Conservation (phyloP, 2,113 vertebrate species). For the Charadrius vociferus region DNA sequence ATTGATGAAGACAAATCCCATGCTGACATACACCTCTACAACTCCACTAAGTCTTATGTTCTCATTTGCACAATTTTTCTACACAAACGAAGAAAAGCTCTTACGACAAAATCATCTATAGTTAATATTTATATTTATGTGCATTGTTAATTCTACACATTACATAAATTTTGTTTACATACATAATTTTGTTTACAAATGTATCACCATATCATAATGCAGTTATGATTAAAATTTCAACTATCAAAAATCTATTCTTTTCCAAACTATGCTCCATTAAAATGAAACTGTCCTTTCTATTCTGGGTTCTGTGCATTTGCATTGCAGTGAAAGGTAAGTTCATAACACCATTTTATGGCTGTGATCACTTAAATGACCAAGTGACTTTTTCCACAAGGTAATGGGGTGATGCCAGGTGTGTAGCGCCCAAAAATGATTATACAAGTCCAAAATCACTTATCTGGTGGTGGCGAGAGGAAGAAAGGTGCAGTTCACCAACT, state of each 20-base stretch:
- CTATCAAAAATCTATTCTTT: not conserved
- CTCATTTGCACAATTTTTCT: not conserved
- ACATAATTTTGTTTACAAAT: not conserved
- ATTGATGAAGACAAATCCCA: not conserved
- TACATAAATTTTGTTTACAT: not conserved
- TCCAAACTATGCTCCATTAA: not conserved
- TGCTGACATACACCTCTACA: not conserved
- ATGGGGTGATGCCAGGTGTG: not conserved
- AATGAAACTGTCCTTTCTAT: not conserved
- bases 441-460: not conserved
- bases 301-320: not conserved
- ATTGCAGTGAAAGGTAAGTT: not conserved
- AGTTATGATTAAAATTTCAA: not conserved
- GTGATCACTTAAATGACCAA: not conserved
- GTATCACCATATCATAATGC: not conserved
- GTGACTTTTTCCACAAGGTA: not conserved
- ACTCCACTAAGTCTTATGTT: not conserved
- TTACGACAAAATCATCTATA: not conserved
- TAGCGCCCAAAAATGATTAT: not conserved
- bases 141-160: not conserved
- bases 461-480: not conserved
- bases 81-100: not conserved
- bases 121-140: not conserved
- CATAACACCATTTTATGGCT: not conserved
- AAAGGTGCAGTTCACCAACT: not conserved